Evolutionary conservation across 1,140 invertebrate species (phyloP), one percentile per base, ranked within the genome.

Genomic region (Matsumurasca onukii): DNA sequence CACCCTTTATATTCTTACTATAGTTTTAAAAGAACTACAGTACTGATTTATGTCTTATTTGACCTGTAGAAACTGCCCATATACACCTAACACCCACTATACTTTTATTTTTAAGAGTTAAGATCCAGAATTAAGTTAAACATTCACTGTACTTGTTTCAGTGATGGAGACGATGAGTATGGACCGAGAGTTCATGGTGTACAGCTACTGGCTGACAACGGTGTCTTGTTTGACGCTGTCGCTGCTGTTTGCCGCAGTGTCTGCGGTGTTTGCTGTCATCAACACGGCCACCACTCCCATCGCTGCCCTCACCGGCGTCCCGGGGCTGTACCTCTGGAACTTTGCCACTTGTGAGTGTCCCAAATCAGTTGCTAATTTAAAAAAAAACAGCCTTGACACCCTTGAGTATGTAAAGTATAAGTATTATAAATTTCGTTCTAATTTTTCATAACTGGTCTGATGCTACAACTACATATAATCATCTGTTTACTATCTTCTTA

Each of bases 321-420:
- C 86, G n/a, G 91, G 91, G 20, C 82, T 94, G 48, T 93, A 91
- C 75, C 75, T 91, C 3, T 92, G 91, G 86, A 93, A 93, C 78
- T 82, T 82, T 30, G 76, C 90, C 71, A 86, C 88, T 72, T 78
- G 92, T 93, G 84, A 88, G 85, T 83, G 25, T 59, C 55, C 22
- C 49, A 52, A 5, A 12, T 45, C 9, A n/a, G 9, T 45, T 45
- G 9, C 9, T 9, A 45, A 12, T n/a, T 12, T 45, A 45, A 45
- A 12, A n/a, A 12, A 45, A 45, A 9, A 45, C n/a, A 45, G n/a
- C 39, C 39, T n/a, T 45, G n/a, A 45, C 9, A 45, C 9, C n/a
- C 9, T 12, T n/a, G 39, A 45, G n/a, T 45, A 45, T 9, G n/a
- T 45, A 45, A 12, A 45, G n/a, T 45, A 45, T n/a, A n/a, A 45